Evolutionary conservation across 2,888 invertebrate species (phyloP), one percentile per base, ranked within the genome.

Genomic region (Eupithecia dodoneata): DNA sequence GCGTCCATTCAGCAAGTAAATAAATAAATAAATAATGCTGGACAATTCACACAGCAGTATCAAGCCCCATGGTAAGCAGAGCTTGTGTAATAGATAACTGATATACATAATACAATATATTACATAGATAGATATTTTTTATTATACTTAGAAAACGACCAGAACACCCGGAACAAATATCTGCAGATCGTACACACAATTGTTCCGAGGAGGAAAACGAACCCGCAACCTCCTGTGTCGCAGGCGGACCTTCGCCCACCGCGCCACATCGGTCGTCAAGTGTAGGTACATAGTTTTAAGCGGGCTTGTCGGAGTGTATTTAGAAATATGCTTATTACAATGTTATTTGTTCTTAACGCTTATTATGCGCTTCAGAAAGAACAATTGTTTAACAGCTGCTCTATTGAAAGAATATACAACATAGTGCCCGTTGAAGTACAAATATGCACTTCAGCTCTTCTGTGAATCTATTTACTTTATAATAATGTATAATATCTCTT

Each of bases 371-470:
- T 6, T 45, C 7, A 45, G 7, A 5, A 45, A 45, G 1, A 7
- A 7, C 45, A 45, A 45, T 15, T 52, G n/a, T 18, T 42, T 42
- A 42, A 15, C 71, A 71, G 55, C 71, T 71, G 71, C 52, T 71
- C 4, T 12, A 30, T 41, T 65, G 41, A 65, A 41, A 12, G 3
- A 30, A 65, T 30, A 0, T 41, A 65, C 41, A 7, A 12, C 4
- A 13, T 49, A 4, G 13, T 49, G 52, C 2, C 15, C 2, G 41
- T 12, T 65, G 41, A 13, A 18, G 59, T 55, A 55, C 7, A 18
- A 59, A 59, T 10, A 4, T 9, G 18, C 55, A 55, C 9, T 4
- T 18, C 10, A 3, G n/a, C 3, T 59, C 10, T 55, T n/a, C 2
- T 55, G 9, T 55, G n/a, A 3, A 0, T 13, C 3, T 59, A 2